These are phyloP conservation scores for Caligus rogercresseyi DNA, from an alignment of 1,140 invertebrate genomes.

Conservation along the genomic window DNA sequence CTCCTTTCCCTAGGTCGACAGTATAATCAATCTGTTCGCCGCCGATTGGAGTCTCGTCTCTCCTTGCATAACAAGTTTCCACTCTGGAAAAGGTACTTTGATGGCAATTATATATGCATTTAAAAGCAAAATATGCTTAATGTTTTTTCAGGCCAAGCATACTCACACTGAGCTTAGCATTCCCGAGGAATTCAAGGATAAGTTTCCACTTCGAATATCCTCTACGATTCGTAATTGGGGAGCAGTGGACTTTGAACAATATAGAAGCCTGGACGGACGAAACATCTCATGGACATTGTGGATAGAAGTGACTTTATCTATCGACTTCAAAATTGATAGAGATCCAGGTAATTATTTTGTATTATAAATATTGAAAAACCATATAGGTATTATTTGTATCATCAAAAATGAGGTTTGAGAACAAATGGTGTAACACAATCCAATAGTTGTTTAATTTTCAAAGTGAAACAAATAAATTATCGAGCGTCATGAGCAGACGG, in stretches of 20 bases:
- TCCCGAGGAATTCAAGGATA: background rate
- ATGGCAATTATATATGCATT: background rate
- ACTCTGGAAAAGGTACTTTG: slow-evolving; percentile 8
- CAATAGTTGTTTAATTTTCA: too few species aligned
- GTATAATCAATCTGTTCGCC: background rate
- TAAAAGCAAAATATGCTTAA: background rate
- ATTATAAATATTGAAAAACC: too few species aligned
- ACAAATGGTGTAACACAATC: too few species aligned
- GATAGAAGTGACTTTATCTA: slow-evolving; percentile 5
- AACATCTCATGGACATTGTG: background rate
- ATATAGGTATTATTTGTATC: too few species aligned
- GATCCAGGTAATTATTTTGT: background rate
- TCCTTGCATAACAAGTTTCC: slow-evolving; percentile 5
- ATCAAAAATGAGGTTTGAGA: too few species aligned
- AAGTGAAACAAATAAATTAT: too few species aligned
- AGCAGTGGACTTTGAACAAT: slow-evolving; percentile 11
- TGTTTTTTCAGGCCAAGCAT: background rate
- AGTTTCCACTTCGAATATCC: slow-evolving; percentile 5
- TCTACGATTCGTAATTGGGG: background rate
- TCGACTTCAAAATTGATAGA: slow-evolving; percentile 6
- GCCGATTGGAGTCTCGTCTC: background rate
- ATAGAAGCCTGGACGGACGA: background rate
- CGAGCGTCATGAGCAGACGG: too few species aligned
- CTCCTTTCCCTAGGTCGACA: slow-evolving; percentile 25
- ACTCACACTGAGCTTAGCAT: slow-evolving; percentile 3